Percentiles rank a stretch among this genome's conserved stretches.
phyloP scores from a whole-genome alignment of 1,140 invertebrate genomes.

The Lysiphlebus fabarum region DNA sequence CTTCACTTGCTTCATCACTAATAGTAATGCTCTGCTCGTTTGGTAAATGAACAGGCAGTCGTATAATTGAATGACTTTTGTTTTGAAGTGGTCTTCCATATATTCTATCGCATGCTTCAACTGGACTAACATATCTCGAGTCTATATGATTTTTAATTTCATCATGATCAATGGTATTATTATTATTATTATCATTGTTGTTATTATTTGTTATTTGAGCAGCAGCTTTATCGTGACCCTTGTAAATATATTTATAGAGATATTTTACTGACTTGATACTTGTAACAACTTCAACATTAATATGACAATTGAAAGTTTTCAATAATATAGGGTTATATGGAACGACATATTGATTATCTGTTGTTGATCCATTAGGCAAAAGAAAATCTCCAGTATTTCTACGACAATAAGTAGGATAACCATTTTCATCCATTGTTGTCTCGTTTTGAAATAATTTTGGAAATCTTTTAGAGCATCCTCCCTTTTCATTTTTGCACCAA shows the following conservation, averaged over 20 bases:
- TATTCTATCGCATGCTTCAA: background rate
- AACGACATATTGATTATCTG: conserved; percentile 17
- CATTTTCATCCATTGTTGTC: conserved; percentile 36
- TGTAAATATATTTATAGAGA: conserved; percentile 18
- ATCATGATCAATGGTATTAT: conserved; percentile 10
- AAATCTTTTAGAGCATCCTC: conserved; percentile 34
- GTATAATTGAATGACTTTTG: too few species aligned
- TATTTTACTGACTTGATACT: conserved; percentile 17
- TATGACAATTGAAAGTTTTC: conserved; percentile 18
- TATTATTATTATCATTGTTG: background rate
- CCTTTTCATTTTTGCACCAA: conserved; percentile 21
- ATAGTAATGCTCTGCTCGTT: too few species aligned
- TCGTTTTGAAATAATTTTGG: conserved; percentile 35
- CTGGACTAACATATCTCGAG: conserved; percentile 3
- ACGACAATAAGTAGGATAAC: conserved; percentile 30
- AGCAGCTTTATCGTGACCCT: conserved; percentile 13
- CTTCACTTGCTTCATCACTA: too few species aligned
- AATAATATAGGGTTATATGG: conserved; percentile 19
- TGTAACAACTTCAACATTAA: conserved; percentile 20
- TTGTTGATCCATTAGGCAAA: background rate
- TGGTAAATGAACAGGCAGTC: too few species aligned
- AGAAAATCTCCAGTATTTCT: conserved; percentile 10
- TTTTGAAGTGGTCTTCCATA: too few species aligned
- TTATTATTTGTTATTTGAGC: background rate
- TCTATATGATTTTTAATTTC: conserved; percentile 9